phyloP scores from a whole-genome alignment of 2,888 invertebrate species.

The Nebria brevicollis region DNA sequence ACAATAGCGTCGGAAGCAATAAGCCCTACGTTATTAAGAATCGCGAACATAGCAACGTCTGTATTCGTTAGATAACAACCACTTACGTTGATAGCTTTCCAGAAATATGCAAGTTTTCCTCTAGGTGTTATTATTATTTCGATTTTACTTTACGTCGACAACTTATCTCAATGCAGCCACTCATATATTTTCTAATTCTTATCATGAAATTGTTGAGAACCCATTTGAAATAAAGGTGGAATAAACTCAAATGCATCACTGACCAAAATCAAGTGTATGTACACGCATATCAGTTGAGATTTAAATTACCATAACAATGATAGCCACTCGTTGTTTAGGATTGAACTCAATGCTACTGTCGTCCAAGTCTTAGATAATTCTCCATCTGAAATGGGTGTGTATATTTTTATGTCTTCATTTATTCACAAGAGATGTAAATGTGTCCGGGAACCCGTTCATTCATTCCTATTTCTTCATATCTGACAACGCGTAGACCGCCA shows the following conservation, averaged over 20 bases:
- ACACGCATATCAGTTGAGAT: neutral
- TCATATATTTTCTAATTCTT: neutral
- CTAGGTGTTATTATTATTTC: slow-evolving; percentile 30
- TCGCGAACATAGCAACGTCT: slow-evolving; percentile 27
- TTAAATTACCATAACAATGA: neutral
- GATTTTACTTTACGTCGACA: neutral
- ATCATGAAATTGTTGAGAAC: no score
- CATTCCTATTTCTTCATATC: neutral
- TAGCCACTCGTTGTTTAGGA: neutral
- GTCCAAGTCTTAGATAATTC: slow-evolving; percentile 24
- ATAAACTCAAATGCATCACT: no score
- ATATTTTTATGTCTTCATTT: slow-evolving; percentile 37
- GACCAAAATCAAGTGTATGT: no score
- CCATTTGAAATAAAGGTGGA: no score
- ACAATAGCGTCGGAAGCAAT: slow-evolving; percentile 43
- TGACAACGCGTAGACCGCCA: neutral
- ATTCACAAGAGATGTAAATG: slow-evolving; percentile 36
- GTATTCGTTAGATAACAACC: slow-evolving; percentile 36
- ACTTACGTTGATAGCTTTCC: slow-evolving; percentile 35
- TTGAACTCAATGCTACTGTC: neutral
- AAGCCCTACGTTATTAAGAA: slow-evolving; percentile 44
- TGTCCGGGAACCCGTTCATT: slow-evolving; percentile 13
- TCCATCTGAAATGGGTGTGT: slow-evolving; percentile 19
- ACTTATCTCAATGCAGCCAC: neutral
- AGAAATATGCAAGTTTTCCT: slow-evolving; percentile 34